Evolutionary conservation across 2,113 vertebrate genomes (phyloP), one percentile per base, ranked within the genome.

Genomic region (Sakesphorus luctuosus): DNA sequence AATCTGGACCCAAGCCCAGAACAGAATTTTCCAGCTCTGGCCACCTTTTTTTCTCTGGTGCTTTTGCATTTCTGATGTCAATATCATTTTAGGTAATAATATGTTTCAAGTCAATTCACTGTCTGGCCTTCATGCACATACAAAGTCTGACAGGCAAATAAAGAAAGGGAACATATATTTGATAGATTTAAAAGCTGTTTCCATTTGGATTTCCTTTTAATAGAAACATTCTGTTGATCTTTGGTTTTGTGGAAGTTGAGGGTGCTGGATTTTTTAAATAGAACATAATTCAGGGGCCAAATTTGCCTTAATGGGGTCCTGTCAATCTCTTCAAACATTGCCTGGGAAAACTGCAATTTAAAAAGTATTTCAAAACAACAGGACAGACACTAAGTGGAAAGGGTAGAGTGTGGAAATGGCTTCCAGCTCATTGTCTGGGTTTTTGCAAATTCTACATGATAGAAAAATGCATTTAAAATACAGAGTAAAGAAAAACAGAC

Each of bases 111-210:
- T 94, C 95, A 90, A 95, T 86, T 95, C 72, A 53, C 61, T 92
- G 73, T 75, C 93, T 93, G 79, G 79, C 85, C 79, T 84, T 90
- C 88, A 68, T 40, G 52, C 53, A 65, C 79, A 56, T 68, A 80
- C 40, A 31, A 43, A 61, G 28, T 90, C 79, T 93, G 90, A 97
- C 92, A 88, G 83, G 85, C 84, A 95, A 96, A 94, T 93, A 92
- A 94, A 93, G 93, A 88, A 93, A 95, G 74, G 65, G 52, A 95
- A 88, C 47, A 10, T 81, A 50, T 35, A 95, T 92, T 75, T 93
- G 87, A 93, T 92, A 84, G 93, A 96, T 96, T 96, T 84, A 96
- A 96, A 95, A 92, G 92, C 92, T 96, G 90, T 92, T 96, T 94
- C 93, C 65, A 90, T 88, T 96, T 88, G 79, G 88, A 90, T 94